A percentile compares a stretch with the other conserved stretches of the same genome.
Conservation (phyloP, 2,888 invertebrate species). For the Bembecia ichneumoniformis region DNA sequence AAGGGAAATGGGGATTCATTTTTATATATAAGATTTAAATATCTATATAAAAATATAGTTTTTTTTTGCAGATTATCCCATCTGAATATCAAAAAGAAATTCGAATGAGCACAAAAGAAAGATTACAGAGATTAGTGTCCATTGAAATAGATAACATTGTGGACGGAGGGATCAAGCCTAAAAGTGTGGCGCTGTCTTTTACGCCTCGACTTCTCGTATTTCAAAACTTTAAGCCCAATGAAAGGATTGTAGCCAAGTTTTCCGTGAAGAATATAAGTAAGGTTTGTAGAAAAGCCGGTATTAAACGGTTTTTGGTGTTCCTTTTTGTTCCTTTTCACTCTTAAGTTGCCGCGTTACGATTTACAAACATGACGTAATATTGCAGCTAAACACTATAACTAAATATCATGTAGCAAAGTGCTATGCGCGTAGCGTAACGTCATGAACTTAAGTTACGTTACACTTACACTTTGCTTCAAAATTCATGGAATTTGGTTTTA, state of each 20-base stretch:
- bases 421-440: no score
- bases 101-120: conserved; percentile 40
- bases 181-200: conserved; percentile 37
- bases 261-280: conserved; percentile 70
- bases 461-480: no score
- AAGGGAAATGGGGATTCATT: no score
- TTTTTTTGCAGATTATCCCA: conserved; percentile 46
- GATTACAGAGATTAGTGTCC: conserved; percentile 38
- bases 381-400: no score
- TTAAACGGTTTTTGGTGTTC: no score
- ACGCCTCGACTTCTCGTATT: conserved; percentile 72
- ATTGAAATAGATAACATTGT: conserved; percentile 46
- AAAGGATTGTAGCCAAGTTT: conserved; percentile 60
- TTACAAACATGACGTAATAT: no score
- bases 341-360: no score
- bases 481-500: no score
- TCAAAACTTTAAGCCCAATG: conserved; percentile 72
- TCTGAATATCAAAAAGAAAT: conserved; percentile 54
- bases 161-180: conserved; percentile 19
- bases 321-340: no score
- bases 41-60: neutral
- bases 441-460: no score
- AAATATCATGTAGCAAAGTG: no score
- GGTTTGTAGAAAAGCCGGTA: conserved; percentile 33
- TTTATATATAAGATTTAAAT: no score